Conservation (phyloP, 2,888 invertebrate species). For the Biston betularia region DNA sequence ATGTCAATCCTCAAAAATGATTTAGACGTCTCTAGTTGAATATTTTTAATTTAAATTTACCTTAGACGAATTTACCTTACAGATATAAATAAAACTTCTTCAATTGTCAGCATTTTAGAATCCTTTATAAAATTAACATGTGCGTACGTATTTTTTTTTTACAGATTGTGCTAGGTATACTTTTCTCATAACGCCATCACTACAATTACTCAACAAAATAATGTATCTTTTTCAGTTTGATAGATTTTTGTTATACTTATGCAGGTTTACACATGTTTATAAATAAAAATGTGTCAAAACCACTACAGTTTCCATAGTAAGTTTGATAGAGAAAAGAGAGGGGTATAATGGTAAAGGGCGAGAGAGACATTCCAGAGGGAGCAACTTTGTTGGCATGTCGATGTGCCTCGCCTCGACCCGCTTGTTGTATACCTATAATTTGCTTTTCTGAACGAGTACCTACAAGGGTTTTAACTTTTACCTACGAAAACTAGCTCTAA, state of each 20-base stretch:
- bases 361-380: constrained; percentile 24
- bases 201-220: too few species aligned
- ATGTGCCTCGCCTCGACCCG: constrained; percentile 19
- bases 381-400: constrained; percentile 32
- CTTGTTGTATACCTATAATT: constrained; percentile 31
- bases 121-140: too few species aligned
- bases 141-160: too few species aligned
- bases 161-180: neutral
- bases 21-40: constrained; percentile 3
- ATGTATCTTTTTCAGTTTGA: too few species aligned
- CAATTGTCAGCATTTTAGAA: too few species aligned
- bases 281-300: too few species aligned
- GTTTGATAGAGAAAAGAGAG: constrained; percentile 29
- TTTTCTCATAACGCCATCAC: too few species aligned
- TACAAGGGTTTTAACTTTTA: neutral
- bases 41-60: neutral
- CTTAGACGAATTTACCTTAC: too few species aligned
- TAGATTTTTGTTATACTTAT: too few species aligned
- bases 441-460: constrained; percentile 9
- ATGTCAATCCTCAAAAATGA: constrained; percentile 29
- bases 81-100: too few species aligned
- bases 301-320: neutral
- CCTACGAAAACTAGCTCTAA: constrained; percentile 10
- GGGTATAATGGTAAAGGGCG: constrained; percentile 27
- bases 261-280: too few species aligned